Conservation (phyloP, 2,113 vertebrate genomes). For the Lepus europaeus region DNA sequence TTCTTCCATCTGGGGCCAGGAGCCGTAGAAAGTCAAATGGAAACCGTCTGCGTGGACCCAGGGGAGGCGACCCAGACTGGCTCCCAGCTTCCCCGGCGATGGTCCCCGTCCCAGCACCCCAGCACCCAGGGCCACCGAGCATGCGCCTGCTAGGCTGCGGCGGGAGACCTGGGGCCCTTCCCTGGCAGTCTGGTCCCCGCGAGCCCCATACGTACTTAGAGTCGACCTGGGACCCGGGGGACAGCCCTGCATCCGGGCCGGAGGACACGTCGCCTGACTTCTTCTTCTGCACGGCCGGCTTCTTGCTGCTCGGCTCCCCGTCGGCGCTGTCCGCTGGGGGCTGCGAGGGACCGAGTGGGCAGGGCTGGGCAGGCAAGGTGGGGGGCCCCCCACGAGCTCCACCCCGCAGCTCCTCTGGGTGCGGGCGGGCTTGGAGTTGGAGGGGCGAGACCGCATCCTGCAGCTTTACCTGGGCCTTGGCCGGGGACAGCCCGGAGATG, state of each 20-base stretch:
- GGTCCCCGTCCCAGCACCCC: too few relatives aligned
- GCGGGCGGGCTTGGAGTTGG: background rate
- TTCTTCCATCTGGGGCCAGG: too few relatives aligned
- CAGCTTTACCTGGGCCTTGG: slow-evolving; percentile 83
- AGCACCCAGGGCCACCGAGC: too few relatives aligned
- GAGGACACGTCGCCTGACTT: slow-evolving; percentile 83
- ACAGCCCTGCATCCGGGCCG: background rate
- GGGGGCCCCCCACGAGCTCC: too few relatives aligned
- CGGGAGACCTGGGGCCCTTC: too few relatives aligned
- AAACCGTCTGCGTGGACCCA: background rate
- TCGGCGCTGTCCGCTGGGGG: slow-evolving; percentile 67
- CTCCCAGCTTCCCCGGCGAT: background rate
- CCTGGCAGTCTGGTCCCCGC: too few relatives aligned
- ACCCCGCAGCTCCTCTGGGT: background rate
- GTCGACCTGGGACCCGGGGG: slow-evolving; percentile 89
- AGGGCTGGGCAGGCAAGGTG: background rate
- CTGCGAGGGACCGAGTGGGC: slow-evolving; percentile 14
- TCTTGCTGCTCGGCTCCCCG: slow-evolving; percentile 84
- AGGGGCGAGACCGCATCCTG: background rate
- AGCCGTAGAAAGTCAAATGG: background rate
- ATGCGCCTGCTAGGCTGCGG: background rate
- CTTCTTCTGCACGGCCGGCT: slow-evolving; percentile 86
- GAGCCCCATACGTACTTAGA: slow-evolving; percentile 87
- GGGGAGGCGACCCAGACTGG: background rate
- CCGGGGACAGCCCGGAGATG: slow-evolving; percentile 72